Evolutionary conservation across 2,797 vertebrate genomes (phyloP), one percentile per base, ranked within the genome.

Genomic region (Galago senegalensis): DNA sequence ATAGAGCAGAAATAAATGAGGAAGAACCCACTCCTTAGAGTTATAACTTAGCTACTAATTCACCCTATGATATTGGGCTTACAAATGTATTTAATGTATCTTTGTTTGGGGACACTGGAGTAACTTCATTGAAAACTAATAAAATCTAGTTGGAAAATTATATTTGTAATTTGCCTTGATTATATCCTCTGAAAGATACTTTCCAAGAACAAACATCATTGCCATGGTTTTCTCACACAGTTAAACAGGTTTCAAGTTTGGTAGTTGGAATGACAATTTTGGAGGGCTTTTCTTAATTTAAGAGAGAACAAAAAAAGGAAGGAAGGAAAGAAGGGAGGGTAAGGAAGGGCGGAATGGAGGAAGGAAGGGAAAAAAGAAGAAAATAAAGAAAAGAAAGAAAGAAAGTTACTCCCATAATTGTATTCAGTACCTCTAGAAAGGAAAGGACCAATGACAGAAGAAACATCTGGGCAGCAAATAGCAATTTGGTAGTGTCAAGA

Each of bases 101-200:
- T 95, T 93, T 85, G 37, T 67, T 92, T 91, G 23, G 34, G 31
- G 77, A 93, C 56, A 63, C 46, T 79, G 37, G 14, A 49, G 29
- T 93, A 89, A 75, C 34, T 37, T 75, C 63, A 83, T 27, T 91
- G 20, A 85, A 89, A 91, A 86, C n/a, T 63, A 86, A 60, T 23
- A 63, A 87, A 70, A 80, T 5, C 17, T 77, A 61, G 10, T 49
- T 49, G 75, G 89, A 56, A 75, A 70, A 81, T 88, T 69, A 43
- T 87, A 72, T 76, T 76, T 82, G 6, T 84, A 81, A 93, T 91
- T 77, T 88, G 11, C 23, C 29, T 93, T 81, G 73, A 73, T 67
- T 85, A 37, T 86, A 65, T 67, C 40, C 27, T 76, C 60, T 90
- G 40, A 72, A 89, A 77, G 79, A 88, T 84, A 70, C 31, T 89